These are phyloP conservation scores for Malurus splendens DNA, from an alignment of 2,797 vertebrate genomes.

Conservation along the genomic window DNA sequence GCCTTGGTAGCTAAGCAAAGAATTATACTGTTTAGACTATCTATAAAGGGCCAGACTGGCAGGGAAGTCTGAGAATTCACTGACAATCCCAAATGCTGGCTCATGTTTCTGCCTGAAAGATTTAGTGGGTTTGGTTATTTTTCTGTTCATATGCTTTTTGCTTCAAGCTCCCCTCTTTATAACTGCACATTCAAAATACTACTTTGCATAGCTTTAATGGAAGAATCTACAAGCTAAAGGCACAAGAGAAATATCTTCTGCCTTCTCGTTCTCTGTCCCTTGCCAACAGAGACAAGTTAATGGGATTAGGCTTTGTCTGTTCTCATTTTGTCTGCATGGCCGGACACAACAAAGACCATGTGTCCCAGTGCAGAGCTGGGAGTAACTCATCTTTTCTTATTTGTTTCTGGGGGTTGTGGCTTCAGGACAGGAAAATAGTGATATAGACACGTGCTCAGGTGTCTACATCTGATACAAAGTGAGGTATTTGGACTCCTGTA, in stretches of 20 bases:
- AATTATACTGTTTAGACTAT: conserved; percentile 32
- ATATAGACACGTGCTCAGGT: fast-evolving
- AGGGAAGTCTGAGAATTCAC: neutral
- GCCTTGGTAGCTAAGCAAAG: neutral
- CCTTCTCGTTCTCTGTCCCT: neutral
- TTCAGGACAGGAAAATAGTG: neutral
- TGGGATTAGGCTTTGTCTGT: neutral
- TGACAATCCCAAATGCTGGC: neutral
- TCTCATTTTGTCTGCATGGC: neutral
- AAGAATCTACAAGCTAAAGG: neutral
- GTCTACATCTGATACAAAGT: neutral
- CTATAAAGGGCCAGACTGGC: conserved; percentile 32
- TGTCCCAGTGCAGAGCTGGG: neutral
- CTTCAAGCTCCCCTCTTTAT: neutral
- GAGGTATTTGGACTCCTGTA: neutral
- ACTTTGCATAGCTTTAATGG: neutral
- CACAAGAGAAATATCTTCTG: neutral
- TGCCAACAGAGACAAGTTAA: neutral
- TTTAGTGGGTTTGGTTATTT: neutral
- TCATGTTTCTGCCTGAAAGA: neutral
- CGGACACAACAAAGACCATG: neutral
- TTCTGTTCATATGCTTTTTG: neutral
- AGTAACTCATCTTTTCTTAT: neutral
- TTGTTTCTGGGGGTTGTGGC: neutral
- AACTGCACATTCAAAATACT: neutral